Evolutionary conservation across 2,797 vertebrate species (phyloP).

Genomic region (Limnodromus scolopaceus): DNA sequence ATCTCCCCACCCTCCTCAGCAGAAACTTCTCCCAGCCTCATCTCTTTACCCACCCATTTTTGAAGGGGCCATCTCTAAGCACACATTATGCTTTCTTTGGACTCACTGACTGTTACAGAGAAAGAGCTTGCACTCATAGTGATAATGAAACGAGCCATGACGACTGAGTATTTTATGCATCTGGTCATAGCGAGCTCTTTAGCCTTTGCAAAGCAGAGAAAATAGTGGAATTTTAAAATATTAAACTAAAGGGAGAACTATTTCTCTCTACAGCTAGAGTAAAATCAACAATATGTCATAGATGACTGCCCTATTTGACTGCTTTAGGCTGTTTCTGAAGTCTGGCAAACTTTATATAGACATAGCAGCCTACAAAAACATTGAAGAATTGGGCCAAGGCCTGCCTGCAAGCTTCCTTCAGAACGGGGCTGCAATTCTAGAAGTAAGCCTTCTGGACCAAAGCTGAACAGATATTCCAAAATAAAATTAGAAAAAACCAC

Average conservation of each 20-base stretch:
- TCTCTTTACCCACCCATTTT: neutral
- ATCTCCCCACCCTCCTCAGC: neutral
- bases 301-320: neutral
- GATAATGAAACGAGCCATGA: neutral
- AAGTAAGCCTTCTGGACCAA: neutral
- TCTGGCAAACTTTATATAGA: neutral
- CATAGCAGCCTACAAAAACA: neutral
- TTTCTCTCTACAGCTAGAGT: neutral
- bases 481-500: neutral
- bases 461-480: neutral
- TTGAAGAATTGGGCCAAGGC: neutral
- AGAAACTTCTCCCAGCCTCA: neutral
- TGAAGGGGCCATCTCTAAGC: neutral
- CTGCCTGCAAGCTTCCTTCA: neutral
- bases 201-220: neutral
- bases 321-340: neutral
- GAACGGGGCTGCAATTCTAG: neutral
- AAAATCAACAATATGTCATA: neutral
- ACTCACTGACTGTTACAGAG: neutral
- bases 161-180: neutral
- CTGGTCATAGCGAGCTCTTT: neutral
- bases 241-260: neutral
- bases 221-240: neutral
- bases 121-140: neutral
- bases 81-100: neutral